Conservation (phyloP, 1,140 invertebrate genomes). For the Calosoma granatense region DNA sequence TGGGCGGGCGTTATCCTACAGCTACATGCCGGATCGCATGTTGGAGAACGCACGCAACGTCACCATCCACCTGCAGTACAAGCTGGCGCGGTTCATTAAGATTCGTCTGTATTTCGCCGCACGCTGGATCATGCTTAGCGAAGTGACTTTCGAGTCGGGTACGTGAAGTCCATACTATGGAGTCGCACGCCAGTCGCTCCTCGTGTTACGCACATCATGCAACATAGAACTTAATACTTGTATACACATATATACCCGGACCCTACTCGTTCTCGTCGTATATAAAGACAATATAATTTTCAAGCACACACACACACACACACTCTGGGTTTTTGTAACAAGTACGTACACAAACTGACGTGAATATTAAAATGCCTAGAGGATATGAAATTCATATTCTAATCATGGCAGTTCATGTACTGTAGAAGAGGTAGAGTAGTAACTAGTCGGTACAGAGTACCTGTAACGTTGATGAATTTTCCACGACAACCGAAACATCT, state of each 20-base stretch:
- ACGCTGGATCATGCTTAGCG: slow-evolving; percentile 70
- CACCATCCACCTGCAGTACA: slow-evolving; percentile 53
- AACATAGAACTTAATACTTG: not conserved
- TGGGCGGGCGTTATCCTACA: slow-evolving; percentile 49
- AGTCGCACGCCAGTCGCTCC: slow-evolving; percentile 11
- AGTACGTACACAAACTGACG: not conserved
- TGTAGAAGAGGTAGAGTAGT: too few species aligned
- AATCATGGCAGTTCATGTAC: not conserved
- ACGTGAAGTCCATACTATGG: slow-evolving; percentile 29
- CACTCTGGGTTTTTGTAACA: not conserved
- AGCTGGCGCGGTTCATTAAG: slow-evolving; percentile 54
- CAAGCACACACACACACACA: not conserved
- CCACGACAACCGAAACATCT: not conserved
- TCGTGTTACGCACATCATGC: slow-evolving; percentile 11
- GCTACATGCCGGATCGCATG: slow-evolving; percentile 59
- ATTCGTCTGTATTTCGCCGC: slow-evolving; percentile 63
- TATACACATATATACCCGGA: not conserved
- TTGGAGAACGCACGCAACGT: slow-evolving; percentile 66
- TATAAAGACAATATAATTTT: slow-evolving; percentile 6
- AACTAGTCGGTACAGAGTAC: not conserved
- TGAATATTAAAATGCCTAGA: not conserved
- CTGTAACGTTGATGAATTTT: not conserved
- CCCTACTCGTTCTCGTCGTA: too few species aligned
- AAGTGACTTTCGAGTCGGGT: slow-evolving; percentile 61
- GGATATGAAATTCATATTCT: not conserved